Base-by-base conservation (phyloP, 2,113 vertebrate genomes). In the Terrapene triunguis region DNA sequence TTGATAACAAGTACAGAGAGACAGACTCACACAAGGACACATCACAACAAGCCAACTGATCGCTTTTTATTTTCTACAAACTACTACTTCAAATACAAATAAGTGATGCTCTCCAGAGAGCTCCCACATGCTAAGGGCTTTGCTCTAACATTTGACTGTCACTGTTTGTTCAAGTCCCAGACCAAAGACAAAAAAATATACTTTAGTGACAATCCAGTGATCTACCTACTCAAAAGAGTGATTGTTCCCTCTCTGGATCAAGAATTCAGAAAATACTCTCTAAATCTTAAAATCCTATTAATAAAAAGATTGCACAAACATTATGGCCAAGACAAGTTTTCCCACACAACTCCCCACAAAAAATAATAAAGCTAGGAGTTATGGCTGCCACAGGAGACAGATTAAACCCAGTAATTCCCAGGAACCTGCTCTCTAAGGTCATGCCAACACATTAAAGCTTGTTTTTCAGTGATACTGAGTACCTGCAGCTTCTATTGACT, bases 241-340 rank as follows among this genome's bases (percentile, higher is more conserved):
- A 62, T 51, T 48, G 55, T 51, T 47, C 59, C 90, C 89, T 90
- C 91, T 92, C 59, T 83, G 51, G 25, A 89, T 55, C 65, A 47
- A 47, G 88, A 92, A 93, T 96, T 92, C 92, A 87, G 90, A 94
- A 94, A 95, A 97, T 95, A 95, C 92, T 91, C 91, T 53, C 53
- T 83, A 93, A 94, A 21, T 62, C 93, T 57, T 94, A 92, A 81
- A 90, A 97, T 95, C 95, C 69, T 85, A 90, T 97, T 96, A 97
- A 95, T 83, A 92, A 90, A 87, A 94, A 42, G 74, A 87, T 10
- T 42, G 89, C 38, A 92, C 57, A 79, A 94, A 90, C 92, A 96
- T 91, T 29, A 82, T 96, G 96, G 95, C 95, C 11, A n/a, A 65
- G 85, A 82, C 42, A 19, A 0, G 2, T 72, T 90, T 44, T 50